Evolutionary conservation across 1,140 invertebrate genomes (phyloP), one percentile per base, ranked within the genome.

Genomic region (Parasteatoda tepidariorum): DNA sequence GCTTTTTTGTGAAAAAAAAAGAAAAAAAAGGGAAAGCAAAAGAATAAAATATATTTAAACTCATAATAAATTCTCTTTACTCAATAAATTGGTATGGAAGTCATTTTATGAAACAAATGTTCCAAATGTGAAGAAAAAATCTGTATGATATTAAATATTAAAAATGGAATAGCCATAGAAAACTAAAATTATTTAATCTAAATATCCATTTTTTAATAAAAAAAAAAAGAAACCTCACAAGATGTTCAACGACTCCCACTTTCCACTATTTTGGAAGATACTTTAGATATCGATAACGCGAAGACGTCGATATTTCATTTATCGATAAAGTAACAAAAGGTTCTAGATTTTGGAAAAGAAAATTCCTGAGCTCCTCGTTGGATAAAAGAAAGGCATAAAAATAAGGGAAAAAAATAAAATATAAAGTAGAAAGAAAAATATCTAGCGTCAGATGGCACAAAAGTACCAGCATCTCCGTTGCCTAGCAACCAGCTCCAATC

Each of bases 271-370:
- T 41, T 9, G 31, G 18, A n/a, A 68, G 66, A 33, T 68, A 48
- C 66, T 73, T 73, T 73, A 57, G 68, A 57, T 73, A 73, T 73
- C 68, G 68, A 73, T 73, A 73, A 55, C 57, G 41, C 68, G 26
- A 28, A 73, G 41, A 73, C 54, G 28, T 57, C 54, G 68, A 73
- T 73, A 73, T 55, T 73, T 48, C 68, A 28, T 73, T 73, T 73
- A 73, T 73, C 68, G 68, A 73, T 73, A 73, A 73, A 41, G 38
- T 38, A 73, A 73, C 68, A 24, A 57, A 73, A 48, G 57, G 41
- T 73, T 57, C 68, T 18, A 73, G 34, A 33, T 57, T 73, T 73
- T 73, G 31, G 54, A 73, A 22, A 31, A 48, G 24, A n/a, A n/a
- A 70, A 70, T 70, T 70, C 67, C 18, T 31, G 38, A 48, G 34